These are phyloP conservation scores for Callorhinus ursinus DNA, from an alignment of 2,113 vertebrate species.

Conservation along the genomic window DNA sequence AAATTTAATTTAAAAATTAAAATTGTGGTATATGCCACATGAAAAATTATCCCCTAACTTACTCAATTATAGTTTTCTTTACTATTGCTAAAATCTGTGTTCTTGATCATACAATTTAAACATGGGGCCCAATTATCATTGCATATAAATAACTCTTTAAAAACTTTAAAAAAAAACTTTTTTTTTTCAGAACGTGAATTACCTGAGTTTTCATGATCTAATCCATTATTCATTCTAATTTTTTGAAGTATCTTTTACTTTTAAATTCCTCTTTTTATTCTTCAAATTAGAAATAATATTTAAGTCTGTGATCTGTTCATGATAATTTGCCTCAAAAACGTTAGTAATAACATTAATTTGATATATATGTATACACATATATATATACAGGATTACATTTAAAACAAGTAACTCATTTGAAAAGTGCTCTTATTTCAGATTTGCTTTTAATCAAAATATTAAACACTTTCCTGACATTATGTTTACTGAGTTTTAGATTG, in stretches of 20 bases:
- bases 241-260: constrained; percentile 30
- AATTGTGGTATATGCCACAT: background rate
- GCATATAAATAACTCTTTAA: background rate
- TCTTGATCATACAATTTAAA: background rate
- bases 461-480: background rate
- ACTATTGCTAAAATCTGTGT: background rate
- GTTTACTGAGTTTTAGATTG: background rate
- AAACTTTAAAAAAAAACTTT: background rate
- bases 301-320: background rate
- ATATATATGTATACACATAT: background rate
- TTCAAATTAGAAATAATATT: background rate
- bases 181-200: background rate
- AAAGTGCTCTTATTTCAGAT: background rate
- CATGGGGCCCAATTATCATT: background rate
- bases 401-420: background rate
- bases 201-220: background rate
- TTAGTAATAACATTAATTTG: background rate
- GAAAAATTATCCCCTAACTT: background rate
- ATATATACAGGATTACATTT: background rate
- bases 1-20: constrained; percentile 22
- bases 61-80: background rate
- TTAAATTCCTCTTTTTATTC: constrained; percentile 12
- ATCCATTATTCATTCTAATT: background rate
- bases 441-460: constrained; percentile 37
- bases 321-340: background rate